A percentile compares a stretch with the other conserved stretches of the same genome.
Evolutionary conservation across 1,140 invertebrate species (phyloP).

Genomic region (Neelides sp.): DNA sequence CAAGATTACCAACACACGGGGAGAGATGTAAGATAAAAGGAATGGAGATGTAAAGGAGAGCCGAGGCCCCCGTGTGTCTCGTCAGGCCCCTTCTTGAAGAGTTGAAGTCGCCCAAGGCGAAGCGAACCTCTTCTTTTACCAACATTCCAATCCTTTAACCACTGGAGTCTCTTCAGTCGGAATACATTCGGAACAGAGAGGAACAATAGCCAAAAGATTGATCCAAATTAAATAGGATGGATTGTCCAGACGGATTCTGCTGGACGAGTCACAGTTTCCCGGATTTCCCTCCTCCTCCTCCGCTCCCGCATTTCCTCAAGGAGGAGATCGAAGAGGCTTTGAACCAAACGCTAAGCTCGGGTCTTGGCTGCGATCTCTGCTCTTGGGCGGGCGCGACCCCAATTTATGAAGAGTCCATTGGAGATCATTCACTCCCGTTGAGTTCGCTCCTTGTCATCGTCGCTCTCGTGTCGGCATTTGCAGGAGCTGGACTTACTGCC

Average conservation of each 20-base stretch:
- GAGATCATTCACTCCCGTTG: slow-evolving; percentile 5
- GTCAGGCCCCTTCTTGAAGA: no score
- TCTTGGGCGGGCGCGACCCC: slow-evolving; percentile 8
- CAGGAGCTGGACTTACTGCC: slow-evolving; percentile 13
- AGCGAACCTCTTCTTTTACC: no score
- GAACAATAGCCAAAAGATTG: no score
- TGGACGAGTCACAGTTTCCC: slow-evolving; percentile 8
- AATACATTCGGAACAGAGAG: no score
- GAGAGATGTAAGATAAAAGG: no score
- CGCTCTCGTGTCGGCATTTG: slow-evolving; percentile 17
- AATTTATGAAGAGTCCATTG: neutral
- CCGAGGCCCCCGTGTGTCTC: no score
- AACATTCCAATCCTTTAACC: no score
- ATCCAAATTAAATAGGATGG: no score
- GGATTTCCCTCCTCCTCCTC: slow-evolving; percentile 17
- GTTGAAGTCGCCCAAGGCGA: no score
- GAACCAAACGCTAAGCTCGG: slow-evolving; percentile 6
- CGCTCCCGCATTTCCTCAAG: slow-evolving; percentile 13
- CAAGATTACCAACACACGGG: no score
- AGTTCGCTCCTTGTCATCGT: slow-evolving; percentile 22
- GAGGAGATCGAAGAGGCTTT: slow-evolving; percentile 4
- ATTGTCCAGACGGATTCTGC: slow-evolving; percentile 1
- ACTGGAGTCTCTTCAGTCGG: no score
- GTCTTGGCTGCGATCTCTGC: slow-evolving; percentile 25
- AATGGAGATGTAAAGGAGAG: no score